These are phyloP conservation scores for Paracanthobrama guichenoti DNA, from an alignment of 2,113 vertebrate genomes.

Conservation along the genomic window DNA sequence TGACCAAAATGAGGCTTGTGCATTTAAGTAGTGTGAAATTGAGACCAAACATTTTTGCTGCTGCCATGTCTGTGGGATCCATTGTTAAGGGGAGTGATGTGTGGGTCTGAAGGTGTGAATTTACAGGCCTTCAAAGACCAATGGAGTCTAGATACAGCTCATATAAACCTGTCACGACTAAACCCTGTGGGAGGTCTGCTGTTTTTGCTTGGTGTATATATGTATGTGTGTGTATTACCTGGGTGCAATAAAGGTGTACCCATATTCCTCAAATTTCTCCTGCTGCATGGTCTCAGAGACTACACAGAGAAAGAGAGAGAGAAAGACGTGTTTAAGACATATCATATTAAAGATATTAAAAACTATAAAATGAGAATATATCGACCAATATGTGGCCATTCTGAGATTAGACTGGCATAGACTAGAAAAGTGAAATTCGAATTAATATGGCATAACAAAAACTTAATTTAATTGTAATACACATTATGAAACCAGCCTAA, in stretches of 20 bases:
- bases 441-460: not conserved
- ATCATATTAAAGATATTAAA: slow-evolving; percentile 9
- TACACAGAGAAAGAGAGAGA: slow-evolving; percentile 66
- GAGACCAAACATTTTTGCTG: not conserved
- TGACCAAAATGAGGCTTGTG: not conserved
- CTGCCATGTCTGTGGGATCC: not conserved
- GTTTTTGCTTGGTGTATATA: not conserved
- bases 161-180: slow-evolving; percentile 50
- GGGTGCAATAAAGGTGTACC: slow-evolving; percentile 91
- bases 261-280: slow-evolving; percentile 87
- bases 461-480: not conserved
- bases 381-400: not conserved
- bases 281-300: slow-evolving; percentile 84
- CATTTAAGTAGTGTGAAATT: not conserved
- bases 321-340: not conserved
- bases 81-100: slow-evolving; percentile 28
- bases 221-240: slow-evolving; percentile 78
- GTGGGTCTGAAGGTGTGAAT: slow-evolving; percentile 45
- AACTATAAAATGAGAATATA: not conserved
- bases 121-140: slow-evolving; percentile 50
- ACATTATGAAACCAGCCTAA: not conserved
- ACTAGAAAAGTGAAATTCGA: not conserved
- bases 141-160: slow-evolving; percentile 27
- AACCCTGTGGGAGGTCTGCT: slow-evolving; percentile 32
- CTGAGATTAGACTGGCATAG: not conserved